Conservation (phyloP, 2,888 invertebrate species). For the Meandrusa payeni region DNA sequence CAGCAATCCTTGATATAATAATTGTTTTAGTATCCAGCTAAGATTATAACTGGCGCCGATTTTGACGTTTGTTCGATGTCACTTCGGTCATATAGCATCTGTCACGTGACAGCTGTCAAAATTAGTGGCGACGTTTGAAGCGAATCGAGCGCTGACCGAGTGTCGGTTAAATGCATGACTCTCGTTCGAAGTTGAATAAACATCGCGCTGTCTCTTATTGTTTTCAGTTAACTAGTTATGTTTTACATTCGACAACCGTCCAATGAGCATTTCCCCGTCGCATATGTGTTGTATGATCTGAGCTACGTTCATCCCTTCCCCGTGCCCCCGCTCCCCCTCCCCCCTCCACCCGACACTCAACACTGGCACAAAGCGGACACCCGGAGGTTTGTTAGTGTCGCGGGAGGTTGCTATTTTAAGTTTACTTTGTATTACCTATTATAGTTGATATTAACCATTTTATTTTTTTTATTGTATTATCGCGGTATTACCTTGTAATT, state of each 20-base stretch:
- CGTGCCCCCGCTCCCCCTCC: conserved; percentile 3
- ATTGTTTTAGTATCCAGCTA: conserved; percentile 32
- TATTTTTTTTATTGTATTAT: conserved; percentile 57
- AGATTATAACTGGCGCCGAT: background rate
- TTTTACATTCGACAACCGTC: conserved; percentile 58
- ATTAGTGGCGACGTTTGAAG: no score
- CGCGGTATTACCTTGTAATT: conserved; percentile 71
- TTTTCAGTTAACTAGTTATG: conserved; percentile 26
- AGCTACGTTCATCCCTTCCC: conserved; percentile 16
- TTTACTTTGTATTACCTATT: conserved; percentile 22
- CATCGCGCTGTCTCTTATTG: background rate
- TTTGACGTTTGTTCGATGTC: conserved; percentile 1
- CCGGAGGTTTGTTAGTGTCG: no score
- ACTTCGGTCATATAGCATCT: no score
- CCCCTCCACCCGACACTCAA: conserved; percentile 30
- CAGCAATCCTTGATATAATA: conserved; percentile 71
- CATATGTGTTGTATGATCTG: conserved; percentile 49
- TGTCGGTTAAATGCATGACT: no score
- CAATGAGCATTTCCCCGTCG: conserved; percentile 51
- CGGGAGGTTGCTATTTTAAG: no score
- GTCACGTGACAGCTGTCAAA: no score
- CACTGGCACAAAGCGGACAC: conserved; percentile 44
- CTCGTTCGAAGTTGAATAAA: no score
- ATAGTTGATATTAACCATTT: conserved; percentile 25
- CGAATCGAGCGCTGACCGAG: no score